phyloP scores from a whole-genome alignment of 2,113 vertebrate species.

The Cheilinus undulatus region DNA sequence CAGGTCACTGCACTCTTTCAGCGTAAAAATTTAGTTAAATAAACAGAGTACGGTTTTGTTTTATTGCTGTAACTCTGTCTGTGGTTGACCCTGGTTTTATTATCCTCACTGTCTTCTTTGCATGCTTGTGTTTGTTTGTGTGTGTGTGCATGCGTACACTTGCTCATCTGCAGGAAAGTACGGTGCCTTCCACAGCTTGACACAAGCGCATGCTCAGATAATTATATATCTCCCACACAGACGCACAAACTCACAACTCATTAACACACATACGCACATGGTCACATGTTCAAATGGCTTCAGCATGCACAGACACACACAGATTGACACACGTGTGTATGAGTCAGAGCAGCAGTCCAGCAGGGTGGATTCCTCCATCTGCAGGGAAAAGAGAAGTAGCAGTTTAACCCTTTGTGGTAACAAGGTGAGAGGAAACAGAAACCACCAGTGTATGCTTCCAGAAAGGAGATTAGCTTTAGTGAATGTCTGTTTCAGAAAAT shows the following conservation, averaged over 20 bases:
- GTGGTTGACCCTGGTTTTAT: not conserved
- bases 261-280: slow-evolving; percentile 35
- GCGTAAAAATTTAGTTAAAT: slow-evolving; percentile 16
- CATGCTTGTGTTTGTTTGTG: not conserved
- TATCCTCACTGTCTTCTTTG: not conserved
- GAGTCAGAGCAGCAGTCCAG: slow-evolving; percentile 52
- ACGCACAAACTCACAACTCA: slow-evolving; percentile 45
- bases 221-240: slow-evolving; percentile 66
- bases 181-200: slow-evolving; percentile 75
- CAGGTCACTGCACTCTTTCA: not conserved
- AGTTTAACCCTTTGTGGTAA: slow-evolving; percentile 54
- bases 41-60: slow-evolving; percentile 26
- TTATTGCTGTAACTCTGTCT: slow-evolving; percentile 23
- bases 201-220: slow-evolving; percentile 77
- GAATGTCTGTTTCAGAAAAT: too few relatives aligned
- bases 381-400: slow-evolving; percentile 47
- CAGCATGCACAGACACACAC: slow-evolving; percentile 13
- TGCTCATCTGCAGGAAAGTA: slow-evolving; percentile 76
- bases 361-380: slow-evolving; percentile 64
- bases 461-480: not conserved
- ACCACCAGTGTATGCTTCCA: not conserved
- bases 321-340: slow-evolving; percentile 18
- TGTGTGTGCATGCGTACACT: not conserved
- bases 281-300: slow-evolving; percentile 3
- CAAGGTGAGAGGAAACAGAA: not conserved